Conservation (phyloP, 2,888 invertebrate species). For the Prosopocoilus inquinatus region DNA sequence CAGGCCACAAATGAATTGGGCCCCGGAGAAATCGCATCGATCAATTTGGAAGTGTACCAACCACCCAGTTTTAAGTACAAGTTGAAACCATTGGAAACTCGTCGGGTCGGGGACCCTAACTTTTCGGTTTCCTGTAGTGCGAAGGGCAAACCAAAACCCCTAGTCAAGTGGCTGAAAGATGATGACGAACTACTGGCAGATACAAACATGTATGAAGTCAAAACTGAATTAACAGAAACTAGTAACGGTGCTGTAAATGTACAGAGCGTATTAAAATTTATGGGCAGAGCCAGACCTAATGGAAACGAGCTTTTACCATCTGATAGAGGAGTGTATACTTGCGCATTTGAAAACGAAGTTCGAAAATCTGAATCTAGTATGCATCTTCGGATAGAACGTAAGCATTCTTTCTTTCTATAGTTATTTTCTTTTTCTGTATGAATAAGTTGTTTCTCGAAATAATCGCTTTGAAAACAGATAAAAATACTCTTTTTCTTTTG, state of each 20-base stretch:
- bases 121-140: constrained; percentile 82
- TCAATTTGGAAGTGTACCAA: constrained; percentile 82
- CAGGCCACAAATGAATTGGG: constrained; percentile 89
- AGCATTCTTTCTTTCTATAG: too few species aligned
- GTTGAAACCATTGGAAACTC: constrained; percentile 78
- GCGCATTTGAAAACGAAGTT: constrained; percentile 86
- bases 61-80: constrained; percentile 82
- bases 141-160: constrained; percentile 83
- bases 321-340: constrained; percentile 85
- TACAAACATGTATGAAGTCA: constrained; percentile 77
- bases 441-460: neutral
- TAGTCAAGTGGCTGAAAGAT: constrained; percentile 84
- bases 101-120: constrained; percentile 74
- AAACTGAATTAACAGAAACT: constrained; percentile 73
- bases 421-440: too few species aligned
- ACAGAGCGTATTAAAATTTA: constrained; percentile 78
- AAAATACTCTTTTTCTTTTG: too few species aligned
- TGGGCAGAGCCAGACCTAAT: constrained; percentile 74
- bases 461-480: neutral
- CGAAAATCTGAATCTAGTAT: constrained; percentile 84
- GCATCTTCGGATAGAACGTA: constrained; percentile 88
- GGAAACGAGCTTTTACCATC: constrained; percentile 75
- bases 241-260: constrained; percentile 79
- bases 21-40: constrained; percentile 80
- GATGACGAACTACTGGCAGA: constrained; percentile 76